Evolutionary conservation across 2,113 vertebrate genomes (phyloP).

Genomic region (Lutjanus erythropterus): DNA sequence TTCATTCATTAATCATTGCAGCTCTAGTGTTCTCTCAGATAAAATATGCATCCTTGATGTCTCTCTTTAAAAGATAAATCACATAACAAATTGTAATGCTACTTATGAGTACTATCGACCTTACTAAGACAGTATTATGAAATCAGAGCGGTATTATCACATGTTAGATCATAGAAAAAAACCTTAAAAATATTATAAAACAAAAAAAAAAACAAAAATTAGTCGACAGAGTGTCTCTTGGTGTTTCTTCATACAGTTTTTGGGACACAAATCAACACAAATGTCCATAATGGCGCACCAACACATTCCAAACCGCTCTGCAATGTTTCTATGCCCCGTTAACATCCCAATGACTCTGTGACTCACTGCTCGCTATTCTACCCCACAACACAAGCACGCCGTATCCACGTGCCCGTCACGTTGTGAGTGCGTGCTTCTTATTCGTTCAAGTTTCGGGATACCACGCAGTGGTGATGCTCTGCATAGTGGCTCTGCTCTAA

Average conservation of each 20-base stretch:
- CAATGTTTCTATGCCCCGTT: neutral
- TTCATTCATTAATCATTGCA: too few species aligned
- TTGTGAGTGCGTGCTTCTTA: slow-evolving; percentile 22
- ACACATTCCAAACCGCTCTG: neutral
- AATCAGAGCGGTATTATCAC: neutral
- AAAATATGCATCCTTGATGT: neutral
- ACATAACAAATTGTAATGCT: neutral
- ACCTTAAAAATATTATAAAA: neutral
- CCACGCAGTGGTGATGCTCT: slow-evolving; percentile 6
- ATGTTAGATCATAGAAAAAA: neutral
- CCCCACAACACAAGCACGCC: slow-evolving; percentile 39
- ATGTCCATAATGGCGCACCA: neutral
- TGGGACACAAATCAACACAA: neutral
- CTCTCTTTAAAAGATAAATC: neutral
- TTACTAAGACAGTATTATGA: neutral
- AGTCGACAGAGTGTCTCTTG: neutral
- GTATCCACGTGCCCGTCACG: slow-evolving; percentile 36
- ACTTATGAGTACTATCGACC: neutral
- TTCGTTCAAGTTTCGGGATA: slow-evolving; percentile 33
- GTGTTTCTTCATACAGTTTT: neutral
- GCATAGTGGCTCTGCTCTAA: neutral
- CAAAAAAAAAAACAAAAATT: neutral
- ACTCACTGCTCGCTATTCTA: slow-evolving; percentile 26
- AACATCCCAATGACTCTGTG: slow-evolving; percentile 16
- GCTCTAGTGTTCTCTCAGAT: neutral